Evolutionary conservation across 1,140 invertebrate genomes (phyloP).

Genomic region (Planococcus citri): DNA sequence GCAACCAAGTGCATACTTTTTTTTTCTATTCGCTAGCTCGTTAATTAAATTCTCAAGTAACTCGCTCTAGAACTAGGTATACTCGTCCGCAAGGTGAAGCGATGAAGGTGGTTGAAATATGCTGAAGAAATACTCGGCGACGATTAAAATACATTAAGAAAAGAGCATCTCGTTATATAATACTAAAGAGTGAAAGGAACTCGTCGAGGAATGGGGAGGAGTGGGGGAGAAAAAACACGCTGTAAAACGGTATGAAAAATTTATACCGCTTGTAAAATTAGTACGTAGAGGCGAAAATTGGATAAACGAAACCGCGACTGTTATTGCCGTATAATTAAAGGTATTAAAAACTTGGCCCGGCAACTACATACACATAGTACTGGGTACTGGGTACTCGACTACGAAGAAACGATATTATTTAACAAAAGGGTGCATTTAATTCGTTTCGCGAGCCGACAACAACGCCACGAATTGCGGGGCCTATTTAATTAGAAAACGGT

Average conservation of each 20-base stretch:
- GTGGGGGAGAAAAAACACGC: too few species aligned
- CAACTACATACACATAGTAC: too few species aligned
- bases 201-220: neutral
- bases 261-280: constrained; percentile 1
- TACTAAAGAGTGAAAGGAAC: neutral
- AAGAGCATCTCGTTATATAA: neutral
- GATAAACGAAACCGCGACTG: constrained; percentile 4
- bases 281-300: neutral
- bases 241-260: neutral
- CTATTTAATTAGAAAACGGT: constrained; percentile 15
- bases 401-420: constrained; percentile 11
- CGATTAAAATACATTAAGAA: neutral
- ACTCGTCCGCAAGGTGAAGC: neutral
- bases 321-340: constrained; percentile 7
- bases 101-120: neutral
- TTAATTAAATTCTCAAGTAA: constrained; percentile 9
- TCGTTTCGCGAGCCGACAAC: too few species aligned
- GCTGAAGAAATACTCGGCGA: neutral
- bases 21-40: neutral
- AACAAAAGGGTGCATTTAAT: constrained; percentile 14
- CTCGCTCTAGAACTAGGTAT: too few species aligned
- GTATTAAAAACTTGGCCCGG: neutral
- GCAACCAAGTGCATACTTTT: too few species aligned
- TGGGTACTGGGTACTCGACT: too few species aligned
- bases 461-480: neutral